Conservation (phyloP, 2,797 vertebrate genomes). For the Acipenser transmontanus region DNA sequence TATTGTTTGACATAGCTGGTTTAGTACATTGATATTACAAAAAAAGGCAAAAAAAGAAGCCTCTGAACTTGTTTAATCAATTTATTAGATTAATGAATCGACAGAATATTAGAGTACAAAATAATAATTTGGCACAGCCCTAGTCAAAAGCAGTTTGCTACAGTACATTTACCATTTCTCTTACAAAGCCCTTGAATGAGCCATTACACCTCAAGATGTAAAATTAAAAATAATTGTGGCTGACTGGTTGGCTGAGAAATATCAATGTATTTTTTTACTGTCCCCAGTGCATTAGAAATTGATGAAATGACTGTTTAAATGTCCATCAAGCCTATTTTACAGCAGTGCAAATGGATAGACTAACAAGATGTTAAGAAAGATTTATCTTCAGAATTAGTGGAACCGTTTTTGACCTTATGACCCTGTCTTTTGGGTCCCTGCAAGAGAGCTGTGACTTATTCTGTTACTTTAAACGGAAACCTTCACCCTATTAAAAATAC, state of each 20-base stretch:
- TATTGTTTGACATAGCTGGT: no score
- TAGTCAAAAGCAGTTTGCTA: not conserved
- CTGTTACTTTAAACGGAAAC: not conserved
- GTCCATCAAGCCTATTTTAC: not conserved
- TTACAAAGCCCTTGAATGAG: not conserved
- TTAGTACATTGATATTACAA: no score
- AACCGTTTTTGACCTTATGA: constrained; percentile 2
- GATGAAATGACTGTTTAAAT: not conserved
- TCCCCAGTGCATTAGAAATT: not conserved
- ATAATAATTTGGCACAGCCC: not conserved
- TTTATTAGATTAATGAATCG: not conserved
- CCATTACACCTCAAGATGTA: not conserved
- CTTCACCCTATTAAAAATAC: not conserved
- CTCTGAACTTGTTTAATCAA: not conserved
- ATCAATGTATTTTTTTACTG: not conserved
- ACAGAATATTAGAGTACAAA: not conserved
- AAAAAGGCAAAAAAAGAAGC: no score
- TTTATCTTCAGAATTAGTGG: not conserved
- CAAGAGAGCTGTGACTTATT: not conserved
- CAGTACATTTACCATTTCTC: not conserved
- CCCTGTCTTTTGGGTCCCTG: not conserved
- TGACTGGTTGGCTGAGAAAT: not conserved
- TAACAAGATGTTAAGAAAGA: not conserved
- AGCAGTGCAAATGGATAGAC: not conserved
- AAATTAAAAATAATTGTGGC: not conserved